Evolutionary conservation across 2,797 vertebrate genomes (phyloP).

Genomic region (Vireo griseus): DNA sequence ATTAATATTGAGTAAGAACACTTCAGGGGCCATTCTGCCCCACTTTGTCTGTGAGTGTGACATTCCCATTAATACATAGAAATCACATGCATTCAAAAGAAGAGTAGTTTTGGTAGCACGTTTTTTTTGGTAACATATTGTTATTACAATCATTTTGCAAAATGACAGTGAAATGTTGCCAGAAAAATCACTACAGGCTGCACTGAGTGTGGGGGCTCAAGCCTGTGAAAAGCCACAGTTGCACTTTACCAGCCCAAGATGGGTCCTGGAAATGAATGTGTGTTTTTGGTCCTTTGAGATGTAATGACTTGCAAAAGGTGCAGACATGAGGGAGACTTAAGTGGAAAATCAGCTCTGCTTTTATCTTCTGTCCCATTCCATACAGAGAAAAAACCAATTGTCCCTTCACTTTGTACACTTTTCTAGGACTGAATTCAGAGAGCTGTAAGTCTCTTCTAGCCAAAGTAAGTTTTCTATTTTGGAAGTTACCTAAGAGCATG

Average conservation of each 20-base stretch:
- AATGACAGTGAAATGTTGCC: neutral
- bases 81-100: neutral
- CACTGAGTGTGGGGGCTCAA: neutral
- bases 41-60: neutral
- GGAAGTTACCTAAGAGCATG: neutral
- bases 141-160: neutral
- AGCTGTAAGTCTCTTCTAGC: neutral
- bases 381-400: neutral
- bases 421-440: neutral
- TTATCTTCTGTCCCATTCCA: neutral
- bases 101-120: neutral
- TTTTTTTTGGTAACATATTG: neutral
- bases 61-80: neutral
- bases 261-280: neutral
- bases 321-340: neutral
- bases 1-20: constrained; percentile 26
- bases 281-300: neutral
- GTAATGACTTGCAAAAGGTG: neutral
- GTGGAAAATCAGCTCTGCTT: neutral
- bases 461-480: neutral
- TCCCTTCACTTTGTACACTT: neutral
- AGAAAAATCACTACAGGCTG: neutral
- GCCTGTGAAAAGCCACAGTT: neutral
- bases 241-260: neutral
- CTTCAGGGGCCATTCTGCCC: neutral